Evolutionary conservation across 1,140 invertebrate species (phyloP).

Genomic region (Chymomyza costata): DNA sequence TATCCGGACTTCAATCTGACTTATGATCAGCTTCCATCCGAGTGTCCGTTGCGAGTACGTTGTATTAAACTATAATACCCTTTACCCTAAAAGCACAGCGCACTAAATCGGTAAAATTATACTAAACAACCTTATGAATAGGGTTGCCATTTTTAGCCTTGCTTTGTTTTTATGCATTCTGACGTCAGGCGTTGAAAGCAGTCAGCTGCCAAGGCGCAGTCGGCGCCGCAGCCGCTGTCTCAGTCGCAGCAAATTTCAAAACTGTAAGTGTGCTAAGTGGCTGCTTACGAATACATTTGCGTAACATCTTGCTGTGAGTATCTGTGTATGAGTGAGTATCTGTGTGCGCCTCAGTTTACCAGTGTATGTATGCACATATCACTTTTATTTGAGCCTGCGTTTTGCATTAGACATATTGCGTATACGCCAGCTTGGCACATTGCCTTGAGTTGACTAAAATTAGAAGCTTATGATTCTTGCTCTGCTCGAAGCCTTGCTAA

Average conservation of each 20-base stretch:
- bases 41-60: too few relatives aligned
- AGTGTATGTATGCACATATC: conserved; percentile 38
- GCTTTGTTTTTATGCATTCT: conserved; percentile 8
- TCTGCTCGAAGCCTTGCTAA: conserved; percentile 50
- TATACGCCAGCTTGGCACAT: conserved; percentile 48
- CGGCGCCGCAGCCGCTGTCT: conserved; percentile 8
- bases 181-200: conserved; percentile 28
- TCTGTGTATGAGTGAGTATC: background rate
- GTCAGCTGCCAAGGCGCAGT: conserved; percentile 45
- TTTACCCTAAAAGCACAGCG: too few relatives aligned
- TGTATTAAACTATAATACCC: too few relatives aligned
- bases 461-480: conserved; percentile 64
- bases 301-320: conserved; percentile 28
- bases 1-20: too few relatives aligned
- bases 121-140: conserved; percentile 16
- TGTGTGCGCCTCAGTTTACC: background rate
- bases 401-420: conserved; percentile 69
- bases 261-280: conserved; percentile 68
- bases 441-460: conserved; percentile 32
- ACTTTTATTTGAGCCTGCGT: conserved; percentile 71
- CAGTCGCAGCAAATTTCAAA: conserved; percentile 61
- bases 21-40: too few relatives aligned
- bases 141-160: conserved; percentile 2
- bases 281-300: conserved; percentile 70
- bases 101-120: too few relatives aligned